Conservation (phyloP, 2,888 invertebrate species). For the Beris morrisii region DNA sequence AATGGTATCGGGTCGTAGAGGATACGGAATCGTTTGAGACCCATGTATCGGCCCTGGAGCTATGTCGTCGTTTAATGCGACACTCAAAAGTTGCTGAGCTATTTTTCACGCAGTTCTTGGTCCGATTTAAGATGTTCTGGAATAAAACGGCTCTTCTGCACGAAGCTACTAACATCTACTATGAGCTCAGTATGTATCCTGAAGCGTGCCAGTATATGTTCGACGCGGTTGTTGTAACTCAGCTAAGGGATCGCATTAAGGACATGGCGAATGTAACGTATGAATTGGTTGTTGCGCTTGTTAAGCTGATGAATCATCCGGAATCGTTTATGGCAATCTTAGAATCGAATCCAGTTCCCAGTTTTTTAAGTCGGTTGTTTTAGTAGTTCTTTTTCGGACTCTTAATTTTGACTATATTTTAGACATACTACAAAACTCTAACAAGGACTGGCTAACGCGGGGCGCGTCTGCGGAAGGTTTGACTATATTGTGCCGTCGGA, state of each 20-base stretch:
- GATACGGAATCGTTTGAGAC: neutral
- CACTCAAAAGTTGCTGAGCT: conserved; percentile 13
- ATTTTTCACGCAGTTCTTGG: conserved; percentile 23
- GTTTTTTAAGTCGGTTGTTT: conserved; percentile 28
- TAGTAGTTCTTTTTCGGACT: neutral
- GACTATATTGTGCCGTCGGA: conserved; percentile 20
- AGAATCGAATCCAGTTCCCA: conserved; percentile 18
- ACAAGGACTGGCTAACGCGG: conserved; percentile 29
- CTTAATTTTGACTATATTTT: conserved; percentile 1
- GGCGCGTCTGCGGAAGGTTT: conserved; percentile 30
- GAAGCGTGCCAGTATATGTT: conserved; percentile 18
- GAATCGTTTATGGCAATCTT: conserved; percentile 32
- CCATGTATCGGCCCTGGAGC: conserved; percentile 10
- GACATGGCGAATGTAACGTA: conserved; percentile 1
- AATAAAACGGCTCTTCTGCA: neutral
- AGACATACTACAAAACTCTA: conserved; percentile 11
- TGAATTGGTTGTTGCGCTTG: conserved; percentile 46
- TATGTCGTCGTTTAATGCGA: conserved; percentile 23
- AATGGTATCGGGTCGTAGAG: conserved; percentile 35
- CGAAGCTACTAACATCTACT: conserved; percentile 13
- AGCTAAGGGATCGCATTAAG: conserved; percentile 5
- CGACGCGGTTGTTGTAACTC: conserved; percentile 3
- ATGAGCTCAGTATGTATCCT: conserved; percentile 16
- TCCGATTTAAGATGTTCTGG: conserved; percentile 19
- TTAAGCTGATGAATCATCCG: conserved; percentile 44